A percentile compares a stretch with the other conserved stretches of the same genome.
Evolutionary conservation across 1,140 invertebrate genomes (phyloP).

Genomic region (Temnothorax curvispinosus): DNA sequence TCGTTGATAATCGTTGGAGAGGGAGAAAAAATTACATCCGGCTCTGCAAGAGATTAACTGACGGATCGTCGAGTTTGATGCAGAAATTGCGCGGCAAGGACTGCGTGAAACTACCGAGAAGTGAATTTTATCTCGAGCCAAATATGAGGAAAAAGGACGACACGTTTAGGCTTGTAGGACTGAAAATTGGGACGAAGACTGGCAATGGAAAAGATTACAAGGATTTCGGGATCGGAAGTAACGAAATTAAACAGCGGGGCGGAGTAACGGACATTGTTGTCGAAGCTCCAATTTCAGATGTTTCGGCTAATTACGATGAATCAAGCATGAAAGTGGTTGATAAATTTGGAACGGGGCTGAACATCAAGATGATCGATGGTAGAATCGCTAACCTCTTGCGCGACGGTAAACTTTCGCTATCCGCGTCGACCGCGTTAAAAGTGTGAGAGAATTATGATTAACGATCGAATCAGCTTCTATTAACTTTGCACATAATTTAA

Average conservation of each 20-base stretch:
- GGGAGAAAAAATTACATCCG: constrained; percentile 9
- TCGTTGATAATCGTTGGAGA: neutral
- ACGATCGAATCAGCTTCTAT: neutral
- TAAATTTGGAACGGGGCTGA: neutral
- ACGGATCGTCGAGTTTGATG: neutral
- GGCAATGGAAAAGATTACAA: neutral
- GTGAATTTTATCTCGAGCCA: neutral
- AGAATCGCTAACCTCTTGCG: neutral
- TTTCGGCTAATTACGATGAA: constrained; percentile 8
- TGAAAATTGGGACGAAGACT: neutral
- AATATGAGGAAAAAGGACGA: neutral
- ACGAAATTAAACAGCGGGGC: neutral
- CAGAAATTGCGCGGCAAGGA: constrained; percentile 21
- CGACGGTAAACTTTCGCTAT: constrained; percentile 8
- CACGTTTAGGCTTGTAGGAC: neutral
- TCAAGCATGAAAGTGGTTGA: neutral
- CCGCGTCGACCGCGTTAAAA: neutral
- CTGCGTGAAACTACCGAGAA: constrained; percentile 14
- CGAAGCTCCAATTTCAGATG: constrained; percentile 4
- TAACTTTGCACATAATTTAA: neutral
- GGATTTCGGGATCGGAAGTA: neutral
- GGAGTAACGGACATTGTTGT: neutral
- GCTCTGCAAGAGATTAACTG: neutral
- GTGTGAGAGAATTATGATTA: constrained; percentile 5
- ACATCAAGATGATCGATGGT: neutral